Percentiles rank a stretch among this genome's conserved stretches.
These are phyloP conservation scores for Abrostola triplasia DNA, from an alignment of 2,888 invertebrate species.

Conservation along the genomic window DNA sequence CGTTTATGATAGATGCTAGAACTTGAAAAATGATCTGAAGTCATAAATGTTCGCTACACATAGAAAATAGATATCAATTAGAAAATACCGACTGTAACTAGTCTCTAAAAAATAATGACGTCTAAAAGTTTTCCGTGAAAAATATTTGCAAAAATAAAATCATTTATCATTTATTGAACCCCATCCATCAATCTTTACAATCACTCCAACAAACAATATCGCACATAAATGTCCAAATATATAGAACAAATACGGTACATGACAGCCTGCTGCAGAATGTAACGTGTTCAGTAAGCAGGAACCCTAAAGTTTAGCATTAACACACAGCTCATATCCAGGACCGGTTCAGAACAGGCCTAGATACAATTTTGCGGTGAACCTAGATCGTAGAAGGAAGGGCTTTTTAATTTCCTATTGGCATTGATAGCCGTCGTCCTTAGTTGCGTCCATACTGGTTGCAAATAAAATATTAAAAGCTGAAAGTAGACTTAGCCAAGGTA, in stretches of 20 bases:
- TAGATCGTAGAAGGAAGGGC: constrained; percentile 22
- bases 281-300: constrained; percentile 27
- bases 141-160: too few species aligned
- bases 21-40: not conserved
- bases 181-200: constrained; percentile 19
- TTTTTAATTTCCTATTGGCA: not conserved
- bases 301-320: constrained; percentile 39
- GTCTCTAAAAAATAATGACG: too few species aligned
- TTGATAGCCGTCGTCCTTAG: not conserved
- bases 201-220: not conserved
- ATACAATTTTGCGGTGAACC: constrained; percentile 33
- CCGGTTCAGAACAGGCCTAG: constrained; percentile 41
- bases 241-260: constrained; percentile 28
- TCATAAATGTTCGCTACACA: constrained; percentile 9
- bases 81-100: too few species aligned
- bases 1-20: not conserved
- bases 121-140: too few species aligned
- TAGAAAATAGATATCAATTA: too few species aligned
- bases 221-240: constrained; percentile 2
- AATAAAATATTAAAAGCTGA: too few species aligned
- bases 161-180: too few species aligned
- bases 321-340: constrained; percentile 32
- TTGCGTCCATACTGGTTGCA: too few species aligned
- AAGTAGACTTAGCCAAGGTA: too few species aligned
- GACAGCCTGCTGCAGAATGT: constrained; percentile 1